These are phyloP conservation scores for Coracopsis vasa DNA, from an alignment of 2,113 vertebrate species.

Conservation along the genomic window DNA sequence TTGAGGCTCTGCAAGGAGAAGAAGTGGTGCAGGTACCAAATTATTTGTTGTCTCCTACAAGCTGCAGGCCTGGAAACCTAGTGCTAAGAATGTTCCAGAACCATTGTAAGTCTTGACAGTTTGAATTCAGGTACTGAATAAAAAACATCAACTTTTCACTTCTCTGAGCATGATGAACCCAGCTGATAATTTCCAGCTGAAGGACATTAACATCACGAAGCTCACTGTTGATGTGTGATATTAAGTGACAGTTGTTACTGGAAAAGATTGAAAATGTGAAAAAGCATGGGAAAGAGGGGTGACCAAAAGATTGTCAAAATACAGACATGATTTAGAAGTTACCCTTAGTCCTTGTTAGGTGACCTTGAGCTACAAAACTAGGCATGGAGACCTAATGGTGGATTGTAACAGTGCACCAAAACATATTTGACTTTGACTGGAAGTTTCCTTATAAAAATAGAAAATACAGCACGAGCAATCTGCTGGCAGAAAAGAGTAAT, in stretches of 20 bases:
- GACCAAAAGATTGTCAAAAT: background rate
- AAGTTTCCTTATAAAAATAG: background rate
- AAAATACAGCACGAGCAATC: background rate
- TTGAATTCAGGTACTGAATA: background rate
- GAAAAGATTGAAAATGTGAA: background rate
- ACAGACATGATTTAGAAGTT: background rate
- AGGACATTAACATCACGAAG: background rate
- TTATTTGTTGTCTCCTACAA: background rate
- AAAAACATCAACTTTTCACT: background rate
- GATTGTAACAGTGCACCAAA: background rate
- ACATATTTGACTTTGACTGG: background rate
- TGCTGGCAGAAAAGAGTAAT: background rate
- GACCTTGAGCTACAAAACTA: background rate
- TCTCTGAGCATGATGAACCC: background rate
- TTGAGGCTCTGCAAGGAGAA: constrained; percentile 84
- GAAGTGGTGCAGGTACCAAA: constrained; percentile 81
- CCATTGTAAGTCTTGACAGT: background rate
- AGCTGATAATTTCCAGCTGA: background rate
- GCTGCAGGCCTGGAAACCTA: background rate
- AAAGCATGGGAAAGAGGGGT: background rate
- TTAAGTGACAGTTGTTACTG: background rate
- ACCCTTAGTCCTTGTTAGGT: background rate
- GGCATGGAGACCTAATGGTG: background rate
- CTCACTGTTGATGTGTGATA: background rate
- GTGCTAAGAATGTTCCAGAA: background rate